Evolutionary conservation across 30 jellyfish, hydroid and myxozoan genomes (phyloP).

Genomic region (Sanderia malayensis): DNA sequence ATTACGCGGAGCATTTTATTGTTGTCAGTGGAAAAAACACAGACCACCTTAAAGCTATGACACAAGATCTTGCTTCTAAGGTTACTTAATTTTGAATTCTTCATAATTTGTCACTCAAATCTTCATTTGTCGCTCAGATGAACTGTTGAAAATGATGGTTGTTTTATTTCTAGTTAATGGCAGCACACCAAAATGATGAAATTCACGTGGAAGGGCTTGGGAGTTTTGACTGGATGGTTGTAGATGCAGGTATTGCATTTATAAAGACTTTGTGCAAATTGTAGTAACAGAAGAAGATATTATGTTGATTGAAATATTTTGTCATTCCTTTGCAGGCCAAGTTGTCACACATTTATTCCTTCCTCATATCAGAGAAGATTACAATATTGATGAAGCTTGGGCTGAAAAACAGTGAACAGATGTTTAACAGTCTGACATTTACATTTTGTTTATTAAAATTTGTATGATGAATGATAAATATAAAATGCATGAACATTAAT

Average conservation of each 20-base stretch:
- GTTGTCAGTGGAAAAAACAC: conserved; percentile 67
- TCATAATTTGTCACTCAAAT: neutral
- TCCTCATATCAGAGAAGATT: conserved; percentile 76
- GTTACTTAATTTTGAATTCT: conserved; percentile 10
- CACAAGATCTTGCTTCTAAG: conserved; percentile 64
- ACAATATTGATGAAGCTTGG: conserved; percentile 79
- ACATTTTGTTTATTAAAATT: too few relatives aligned
- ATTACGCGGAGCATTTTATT: conserved; percentile 67
- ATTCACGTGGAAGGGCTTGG: conserved; percentile 85
- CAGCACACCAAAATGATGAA: conserved; percentile 59
- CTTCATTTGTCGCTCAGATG: neutral
- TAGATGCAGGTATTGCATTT: conserved; percentile 90
- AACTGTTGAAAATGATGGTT: too few relatives aligned
- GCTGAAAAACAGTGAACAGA: conserved; percentile 37
- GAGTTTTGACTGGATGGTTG: conserved; percentile 83
- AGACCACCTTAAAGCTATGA: conserved; percentile 64
- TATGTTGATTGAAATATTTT: too few relatives aligned
- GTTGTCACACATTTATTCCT: conserved; percentile 66
- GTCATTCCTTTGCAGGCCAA: conserved; percentile 62
- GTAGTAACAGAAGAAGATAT: too few relatives aligned
- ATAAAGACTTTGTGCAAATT: too few relatives aligned
- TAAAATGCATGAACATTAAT: too few relatives aligned
- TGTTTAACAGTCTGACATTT: too few relatives aligned
- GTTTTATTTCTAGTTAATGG: conserved; percentile 48
- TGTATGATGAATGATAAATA: too few relatives aligned